A percentile compares a stretch with the other conserved stretches of the same genome.
Evolutionary conservation across 92 coral and sea anemone genomes (phyloP).

Genomic region (Chrysogorgia sp.): DNA sequence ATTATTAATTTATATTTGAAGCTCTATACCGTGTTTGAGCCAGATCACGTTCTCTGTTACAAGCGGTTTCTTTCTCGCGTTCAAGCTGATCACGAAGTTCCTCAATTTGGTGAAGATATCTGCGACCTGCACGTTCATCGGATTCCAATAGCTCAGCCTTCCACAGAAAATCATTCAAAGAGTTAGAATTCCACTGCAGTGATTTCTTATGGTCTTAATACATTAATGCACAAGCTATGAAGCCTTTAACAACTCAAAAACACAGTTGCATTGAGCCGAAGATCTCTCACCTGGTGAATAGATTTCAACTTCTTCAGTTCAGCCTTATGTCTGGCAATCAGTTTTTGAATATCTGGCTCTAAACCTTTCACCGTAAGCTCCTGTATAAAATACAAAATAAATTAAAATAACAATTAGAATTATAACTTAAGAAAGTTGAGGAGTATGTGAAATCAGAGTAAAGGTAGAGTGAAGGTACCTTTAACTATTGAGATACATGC

Average conservation of each 20-base stretch:
- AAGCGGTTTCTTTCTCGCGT: conserved; percentile 90
- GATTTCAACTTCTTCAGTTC: conserved; percentile 87
- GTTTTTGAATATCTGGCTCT: conserved; percentile 97
- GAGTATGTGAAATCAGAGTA: too few species aligned
- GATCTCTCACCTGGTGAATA: conserved; percentile 72
- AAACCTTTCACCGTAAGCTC: conserved; percentile 98
- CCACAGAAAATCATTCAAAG: not conserved
- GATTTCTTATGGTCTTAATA: too few species aligned
- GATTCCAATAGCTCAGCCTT: conserved; percentile 96
- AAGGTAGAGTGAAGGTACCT: too few species aligned
- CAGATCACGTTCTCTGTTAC: conserved; percentile 88
- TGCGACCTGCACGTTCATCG: conserved; percentile 95
- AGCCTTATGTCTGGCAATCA: conserved; percentile 96
- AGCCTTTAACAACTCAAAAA: not conserved
- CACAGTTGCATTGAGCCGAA: not conserved
- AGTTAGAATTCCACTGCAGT: too few species aligned
- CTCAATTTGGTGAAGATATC: conserved; percentile 95
- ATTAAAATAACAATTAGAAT: not conserved
- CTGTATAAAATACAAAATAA: conserved; percentile 42
- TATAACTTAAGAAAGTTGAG: too few species aligned
- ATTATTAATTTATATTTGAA: not conserved
- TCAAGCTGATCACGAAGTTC: conserved; percentile 96
- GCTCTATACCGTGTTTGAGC: conserved; percentile 81
- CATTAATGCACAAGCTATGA: not conserved
- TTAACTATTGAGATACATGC: too few species aligned